These are phyloP conservation scores for Elysia chlorotica DNA, from an alignment of 1,140 invertebrate genomes.

Conservation along the genomic window DNA sequence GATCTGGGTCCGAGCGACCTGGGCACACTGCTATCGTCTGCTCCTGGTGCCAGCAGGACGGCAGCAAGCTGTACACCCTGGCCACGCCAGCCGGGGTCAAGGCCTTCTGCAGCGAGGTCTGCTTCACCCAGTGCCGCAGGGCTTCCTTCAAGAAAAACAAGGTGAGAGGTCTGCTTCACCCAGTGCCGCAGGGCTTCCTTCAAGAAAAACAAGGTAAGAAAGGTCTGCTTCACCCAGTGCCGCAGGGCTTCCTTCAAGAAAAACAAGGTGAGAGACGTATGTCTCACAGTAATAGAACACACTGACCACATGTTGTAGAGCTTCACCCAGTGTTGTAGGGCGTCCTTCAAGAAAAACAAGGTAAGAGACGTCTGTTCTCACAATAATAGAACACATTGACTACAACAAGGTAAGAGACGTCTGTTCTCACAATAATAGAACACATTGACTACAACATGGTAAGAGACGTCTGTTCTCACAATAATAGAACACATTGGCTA, in stretches of 20 bases:
- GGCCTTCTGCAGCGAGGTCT: constrained; percentile 83
- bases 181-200: background rate
- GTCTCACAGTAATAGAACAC: too few relatives aligned
- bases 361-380: too few relatives aligned
- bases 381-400: too few relatives aligned
- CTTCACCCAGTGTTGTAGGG: background rate
- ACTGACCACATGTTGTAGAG: too few relatives aligned
- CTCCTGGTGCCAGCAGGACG: constrained; percentile 66
- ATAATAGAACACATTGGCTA: too few relatives aligned
- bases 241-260: constrained; percentile 85
- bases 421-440: too few relatives aligned
- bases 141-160: constrained; percentile 89
- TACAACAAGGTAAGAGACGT: too few relatives aligned
- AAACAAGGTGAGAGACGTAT: constrained; percentile 68
- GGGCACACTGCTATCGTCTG: constrained; percentile 56
- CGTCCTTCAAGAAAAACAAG: too few relatives aligned
- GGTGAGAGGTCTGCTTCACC: constrained; percentile 22
- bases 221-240: constrained; percentile 84
- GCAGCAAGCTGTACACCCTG: constrained; percentile 62
- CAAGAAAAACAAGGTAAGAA: background rate
- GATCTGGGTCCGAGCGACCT: too few relatives aligned
- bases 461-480: too few relatives aligned
- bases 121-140: constrained; percentile 83
- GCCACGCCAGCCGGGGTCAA: constrained; percentile 52
- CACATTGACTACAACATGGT: too few relatives aligned